Base-by-base conservation (phyloP, 2,888 invertebrate species). In the Synanthedon formicaeformis region DNA sequence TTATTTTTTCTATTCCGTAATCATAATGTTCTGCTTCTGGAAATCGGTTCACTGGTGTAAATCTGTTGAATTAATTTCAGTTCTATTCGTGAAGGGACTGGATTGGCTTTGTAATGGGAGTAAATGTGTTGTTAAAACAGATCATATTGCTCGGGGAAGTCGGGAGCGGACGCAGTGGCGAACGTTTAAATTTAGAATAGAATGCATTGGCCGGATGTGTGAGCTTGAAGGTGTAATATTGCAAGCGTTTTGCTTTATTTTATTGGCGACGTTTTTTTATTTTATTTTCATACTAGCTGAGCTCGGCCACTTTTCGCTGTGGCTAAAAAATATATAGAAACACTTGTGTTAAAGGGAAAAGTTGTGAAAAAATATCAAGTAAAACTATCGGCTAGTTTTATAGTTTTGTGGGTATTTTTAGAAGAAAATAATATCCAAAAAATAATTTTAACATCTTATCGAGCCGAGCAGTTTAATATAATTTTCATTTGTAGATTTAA, bases 181-280 rank as follows among this genome's bases (percentile, higher is more conserved):
- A n/a, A 49, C 34, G 62, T 61, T 63, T 77, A 77, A 67, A 73
- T 73, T 75, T 78, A 73, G 74, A 68, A 56, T 58, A 65, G 64
- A 65, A 66, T 64, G 69, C 60, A 63, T 60, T 61, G 67, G 67
- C 65, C 76, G 78, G 78, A 78, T 75, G 73, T 58, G 59, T 61
- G 62, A 58, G 62, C 62, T 71, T 73, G 73, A 72, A 74, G 75
- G 74, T 73, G 73, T 71, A 72, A 73, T 69, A 73, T 73, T 72
- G 75, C 76, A 66, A 66, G 59, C 56, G 57, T 52, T 58, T 49
- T 49, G 49, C 49, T 49, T 16, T 54, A 56, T 56, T 58, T 57
- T 55, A 53, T 55, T 55, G 53, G 49, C 53, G 53, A 51, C 51
- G 53, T 51, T 56, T 41, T 51, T 52, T 48, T n/a, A n/a, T n/a